Conservation (phyloP, 1,140 invertebrate species). For the Drosophila aff. region DNA sequence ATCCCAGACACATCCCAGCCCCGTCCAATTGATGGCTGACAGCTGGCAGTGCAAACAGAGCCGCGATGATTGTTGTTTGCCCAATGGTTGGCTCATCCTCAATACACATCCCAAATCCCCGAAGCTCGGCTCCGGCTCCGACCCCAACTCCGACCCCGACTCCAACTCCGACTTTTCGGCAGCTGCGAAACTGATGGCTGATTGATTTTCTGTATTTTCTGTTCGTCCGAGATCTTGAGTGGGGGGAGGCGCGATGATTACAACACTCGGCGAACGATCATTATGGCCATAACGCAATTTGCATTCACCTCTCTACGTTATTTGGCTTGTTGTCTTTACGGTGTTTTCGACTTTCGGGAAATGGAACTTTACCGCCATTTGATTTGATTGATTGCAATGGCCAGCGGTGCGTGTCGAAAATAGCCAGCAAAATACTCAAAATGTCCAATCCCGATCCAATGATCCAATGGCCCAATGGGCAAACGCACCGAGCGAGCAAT, state of each 20-base stretch:
- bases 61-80: slow-evolving; percentile 43
- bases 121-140: not conserved
- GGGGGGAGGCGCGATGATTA: slow-evolving; percentile 39
- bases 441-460: slow-evolving; percentile 44
- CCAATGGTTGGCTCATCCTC: slow-evolving; percentile 53
- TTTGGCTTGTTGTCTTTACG: slow-evolving; percentile 35
- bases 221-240: slow-evolving; percentile 2
- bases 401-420: slow-evolving; percentile 72
- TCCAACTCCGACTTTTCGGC: slow-evolving; percentile 26
- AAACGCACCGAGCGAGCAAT: slow-evolving; percentile 51
- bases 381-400: slow-evolving; percentile 67
- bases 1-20: slow-evolving; percentile 7
- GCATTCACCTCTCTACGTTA: slow-evolving; percentile 50
- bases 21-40: slow-evolving; percentile 22
- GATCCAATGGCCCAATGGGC: slow-evolving; percentile 38
- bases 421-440: slow-evolving; percentile 52
- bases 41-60: slow-evolving; percentile 26
- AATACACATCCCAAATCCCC: slow-evolving; percentile 13
- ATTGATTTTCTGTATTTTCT: slow-evolving; percentile 69
- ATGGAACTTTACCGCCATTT: slow-evolving; percentile 55
- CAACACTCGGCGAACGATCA: slow-evolving; percentile 73
- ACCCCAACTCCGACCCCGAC: not conserved
- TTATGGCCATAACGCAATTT: slow-evolving; percentile 75
- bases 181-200: slow-evolving; percentile 56
- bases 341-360: slow-evolving; percentile 50